Evolutionary conservation across 1,140 invertebrate genomes (phyloP), one percentile per base, ranked within the genome.

Genomic region (Drosophila malerkotliana): DNA sequence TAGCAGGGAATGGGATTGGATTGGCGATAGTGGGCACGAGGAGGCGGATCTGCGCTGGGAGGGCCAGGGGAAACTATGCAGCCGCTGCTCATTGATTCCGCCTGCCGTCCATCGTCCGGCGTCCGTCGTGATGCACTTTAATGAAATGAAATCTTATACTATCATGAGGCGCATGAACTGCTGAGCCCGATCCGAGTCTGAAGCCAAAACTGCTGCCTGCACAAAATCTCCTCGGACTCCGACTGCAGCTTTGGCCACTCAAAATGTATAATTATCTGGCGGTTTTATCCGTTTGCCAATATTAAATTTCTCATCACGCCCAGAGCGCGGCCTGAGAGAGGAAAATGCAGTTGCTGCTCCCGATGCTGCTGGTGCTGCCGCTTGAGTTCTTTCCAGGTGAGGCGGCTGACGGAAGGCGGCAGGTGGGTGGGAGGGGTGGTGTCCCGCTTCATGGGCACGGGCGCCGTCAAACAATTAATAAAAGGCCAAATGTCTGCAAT

Each of bases 111-210:
- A 58, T 59, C 44, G 75, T 53, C 79, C 59, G 54, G 34, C 69
- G 77, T 77, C 80, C 83, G 75, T 88, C 83, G 83, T 88, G 83
- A 88, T 88, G 83, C 83, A 88, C 83, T 88, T 88, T 88, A 88
- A 88, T 88, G 83, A 88, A 88, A 88, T 88, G 83, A 88, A 88
- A 88, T 88, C 83, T 88, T 88, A 88, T 88, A 88, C 83, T 88
- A 88, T 88, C 83, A 88, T 88, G 83, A 88, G 72, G 54, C 60
- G 79, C 77, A 84, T 80, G 76, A 84, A 84, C 79, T 55, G 76
- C 61, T 58, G 63, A 61, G 74, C 52, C 56, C 32, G 58, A 60
- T 45, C 55, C 48, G 39, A 59, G 56, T 54, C 54, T 51, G 55
- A 39, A 55, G 60, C 45, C 12, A 37, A 28, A 47, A 41, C 37